Evolutionary conservation across 1,140 invertebrate genomes (phyloP).

Genomic region (Cyclina sinensis): DNA sequence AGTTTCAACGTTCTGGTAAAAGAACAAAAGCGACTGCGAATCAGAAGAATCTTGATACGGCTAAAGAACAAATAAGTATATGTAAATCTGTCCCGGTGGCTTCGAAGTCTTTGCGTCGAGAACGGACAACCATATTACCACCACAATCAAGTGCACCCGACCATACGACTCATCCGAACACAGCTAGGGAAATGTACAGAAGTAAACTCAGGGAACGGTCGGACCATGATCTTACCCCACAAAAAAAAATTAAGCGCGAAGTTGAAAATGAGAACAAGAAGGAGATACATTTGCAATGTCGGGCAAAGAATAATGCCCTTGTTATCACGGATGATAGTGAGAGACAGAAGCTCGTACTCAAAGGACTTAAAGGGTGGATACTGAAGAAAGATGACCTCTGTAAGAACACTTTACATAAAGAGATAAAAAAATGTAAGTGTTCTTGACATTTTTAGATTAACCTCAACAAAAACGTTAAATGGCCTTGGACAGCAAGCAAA

Average conservation of each 20-base stretch:
- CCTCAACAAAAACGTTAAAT: too few relatives aligned
- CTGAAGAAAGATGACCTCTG: constrained; percentile 45
- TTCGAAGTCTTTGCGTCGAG: constrained; percentile 23
- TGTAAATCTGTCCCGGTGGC: constrained; percentile 29
- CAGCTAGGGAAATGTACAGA: neutral
- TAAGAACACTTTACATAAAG: constrained; percentile 24
- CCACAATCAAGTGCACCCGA: neutral
- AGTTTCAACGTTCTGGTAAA: constrained; percentile 52
- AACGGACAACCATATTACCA: neutral
- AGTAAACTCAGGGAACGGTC: neutral
- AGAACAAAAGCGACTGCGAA: neutral
- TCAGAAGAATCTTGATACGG: neutral
- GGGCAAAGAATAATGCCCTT: constrained; percentile 24
- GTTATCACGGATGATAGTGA: constrained; percentile 42
- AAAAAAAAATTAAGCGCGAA: constrained; percentile 7
- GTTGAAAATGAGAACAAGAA: neutral
- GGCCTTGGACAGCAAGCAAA: too few relatives aligned
- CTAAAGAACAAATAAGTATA: constrained; percentile 39
- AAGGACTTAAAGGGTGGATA: constrained; percentile 59
- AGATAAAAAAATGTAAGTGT: constrained; percentile 57
- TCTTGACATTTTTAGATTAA: too few relatives aligned
- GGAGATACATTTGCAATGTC: constrained; percentile 43
- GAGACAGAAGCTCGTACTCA: constrained; percentile 49
- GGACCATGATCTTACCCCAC: neutral
- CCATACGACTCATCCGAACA: neutral